Evolutionary conservation across 2,797 vertebrate species (phyloP), one percentile per base, ranked within the genome.

Genomic region (Tadarida brasiliensis): DNA sequence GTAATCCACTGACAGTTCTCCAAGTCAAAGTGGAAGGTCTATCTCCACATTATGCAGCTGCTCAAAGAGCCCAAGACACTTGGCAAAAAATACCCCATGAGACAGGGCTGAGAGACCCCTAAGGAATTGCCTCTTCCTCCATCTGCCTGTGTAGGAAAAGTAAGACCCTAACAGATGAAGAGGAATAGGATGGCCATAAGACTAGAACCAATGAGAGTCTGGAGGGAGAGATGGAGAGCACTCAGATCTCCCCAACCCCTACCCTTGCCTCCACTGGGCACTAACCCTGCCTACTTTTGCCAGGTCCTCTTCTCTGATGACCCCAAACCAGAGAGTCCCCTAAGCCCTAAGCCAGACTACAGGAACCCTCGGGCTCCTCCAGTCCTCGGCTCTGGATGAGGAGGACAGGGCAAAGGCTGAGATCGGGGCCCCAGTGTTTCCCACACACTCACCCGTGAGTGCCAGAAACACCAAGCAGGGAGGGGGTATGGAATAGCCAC

Each of bases 1-100:
- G 22, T 73, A 94, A 94, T 88, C 88, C 91, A 73, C 47, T 74
- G 73, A 74, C 57, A 91, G 51, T 51, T 92, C 77, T 91, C 87
- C 9, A 77, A 85, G 88, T 93, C 67, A 35, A 57, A 82, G 35
- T 68, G 61, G 78, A 81, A 56, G 35, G 49, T 78, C 88, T 90
- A 68, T 47, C 28, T 95, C 76, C 24, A 74, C 20, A 56, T 20
- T 70, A 11, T 59, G 59, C 24, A 63, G 59, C 49, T 87, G n/a
- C 2, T 78, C 26, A 65, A 82, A 82, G 30, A 93, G 80, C 54
- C 39, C 65, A 49, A 33, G 26, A n/a, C 19, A 86, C 77, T 87
- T 63, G 78, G 51, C n/a, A 91, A 81, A 96, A 94, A 73, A 61
- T 24, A 71, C 47, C 33, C 28, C 20, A 3, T 24, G 54, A 88